Conservation (phyloP, 1,140 invertebrate genomes). For the Eriosoma lanigerum region DNA sequence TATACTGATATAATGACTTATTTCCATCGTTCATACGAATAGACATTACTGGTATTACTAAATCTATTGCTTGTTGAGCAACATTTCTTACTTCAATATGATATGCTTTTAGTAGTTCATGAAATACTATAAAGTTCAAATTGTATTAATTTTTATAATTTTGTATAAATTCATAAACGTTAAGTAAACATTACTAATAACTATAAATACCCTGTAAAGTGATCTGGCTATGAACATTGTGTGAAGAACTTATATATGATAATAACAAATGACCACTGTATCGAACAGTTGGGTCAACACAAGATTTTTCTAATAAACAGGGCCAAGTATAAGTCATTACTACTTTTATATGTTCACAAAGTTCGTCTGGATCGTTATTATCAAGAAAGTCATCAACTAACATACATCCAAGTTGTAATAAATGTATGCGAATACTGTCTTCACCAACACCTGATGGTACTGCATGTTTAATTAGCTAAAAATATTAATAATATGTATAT, state of each 20-base stretch:
- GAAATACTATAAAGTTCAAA: constrained; percentile 72
- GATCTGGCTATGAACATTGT: constrained; percentile 96
- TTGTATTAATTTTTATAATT: too few species aligned
- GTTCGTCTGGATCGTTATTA: constrained; percentile 62
- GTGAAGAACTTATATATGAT: constrained; percentile 96
- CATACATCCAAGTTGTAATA: constrained; percentile 93
- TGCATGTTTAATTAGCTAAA: constrained; percentile 41
- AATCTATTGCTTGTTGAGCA: constrained; percentile 92
- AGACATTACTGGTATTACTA: constrained; percentile 94
- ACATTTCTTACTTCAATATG: constrained; percentile 89
- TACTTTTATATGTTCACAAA: constrained; percentile 75
- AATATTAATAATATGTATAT: too few species aligned
- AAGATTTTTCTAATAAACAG: constrained; percentile 89
- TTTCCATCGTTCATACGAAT: constrained; percentile 95
- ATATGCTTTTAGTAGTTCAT: constrained; percentile 91
- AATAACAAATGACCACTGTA: constrained; percentile 97
- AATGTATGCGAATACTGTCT: constrained; percentile 80
- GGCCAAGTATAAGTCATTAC: constrained; percentile 99
- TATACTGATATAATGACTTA: constrained; percentile 96
- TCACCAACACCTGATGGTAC: constrained; percentile 41
- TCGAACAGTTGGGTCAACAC: constrained; percentile 92
- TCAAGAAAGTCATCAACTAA: constrained; percentile 91
- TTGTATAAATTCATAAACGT: neutral
- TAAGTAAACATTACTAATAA: neutral
- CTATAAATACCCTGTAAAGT: constrained; percentile 75